phyloP scores from a whole-genome alignment of 2,113 vertebrate genomes.

The chimpanzee (Pan troglodytes) region NHGRI_mPanTro3-v2.1_pri NC_072420.2:39427501-39428000 shows the following conservation, averaged over 20 bases:
- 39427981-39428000: too few relatives aligned
- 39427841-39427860: not conserved
- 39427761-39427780: not conserved
- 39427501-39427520: not conserved
- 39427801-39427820: not conserved
- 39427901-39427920: not conserved
- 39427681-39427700: not conserved
- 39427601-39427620: fast-evolving
- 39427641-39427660: not conserved
- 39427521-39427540: not conserved
- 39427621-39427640: not conserved
- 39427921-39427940: not conserved
- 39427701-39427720: not conserved
- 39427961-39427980: not conserved
- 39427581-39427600: not conserved
- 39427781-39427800: not conserved
- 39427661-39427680: not conserved
- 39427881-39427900: not conserved
- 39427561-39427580: fast-evolving
- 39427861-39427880: not conserved
- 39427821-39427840: not conserved
- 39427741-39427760: not conserved
- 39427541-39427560: not conserved
- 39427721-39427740: not conserved
- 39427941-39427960: not conserved